These are phyloP conservation scores for Percopsis transmontana DNA, from an alignment of 2,113 vertebrate species.

Conservation along the genomic window DNA sequence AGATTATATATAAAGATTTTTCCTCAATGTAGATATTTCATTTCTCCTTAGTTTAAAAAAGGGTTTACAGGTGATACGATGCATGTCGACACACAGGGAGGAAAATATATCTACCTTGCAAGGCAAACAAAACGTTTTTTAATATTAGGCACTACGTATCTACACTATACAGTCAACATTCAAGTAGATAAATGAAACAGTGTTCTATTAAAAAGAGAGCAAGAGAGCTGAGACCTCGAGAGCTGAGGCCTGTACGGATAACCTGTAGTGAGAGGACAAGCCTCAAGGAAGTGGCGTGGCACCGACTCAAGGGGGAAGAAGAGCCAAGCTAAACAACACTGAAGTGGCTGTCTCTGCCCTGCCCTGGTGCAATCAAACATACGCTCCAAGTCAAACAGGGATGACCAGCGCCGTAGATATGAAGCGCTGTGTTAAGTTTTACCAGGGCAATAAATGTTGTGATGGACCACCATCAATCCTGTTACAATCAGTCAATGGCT, in stretches of 20 bases:
- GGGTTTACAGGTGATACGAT: too few species aligned
- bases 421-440: constrained; percentile 42
- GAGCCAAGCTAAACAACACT: background rate
- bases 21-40: constrained; percentile 11
- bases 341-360: constrained; percentile 1
- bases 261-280: background rate
- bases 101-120: too few species aligned
- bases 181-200: background rate
- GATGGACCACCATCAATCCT: constrained; percentile 44
- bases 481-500: constrained; percentile 30
- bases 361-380: constrained; percentile 9
- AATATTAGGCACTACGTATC: background rate
- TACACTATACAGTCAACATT: background rate
- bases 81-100: too few species aligned
- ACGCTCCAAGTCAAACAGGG: constrained; percentile 35
- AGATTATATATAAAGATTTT: constrained; percentile 14
- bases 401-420: constrained; percentile 26
- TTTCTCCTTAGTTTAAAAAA: background rate
- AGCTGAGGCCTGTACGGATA: background rate
- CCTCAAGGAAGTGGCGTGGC: background rate
- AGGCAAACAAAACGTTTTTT: too few species aligned
- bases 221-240: background rate
- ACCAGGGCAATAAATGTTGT: constrained; percentile 54
- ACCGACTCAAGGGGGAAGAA: background rate
- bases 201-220: background rate